Conservation (phyloP, 1,140 invertebrate species). For the Nasonia longicornis region DNA sequence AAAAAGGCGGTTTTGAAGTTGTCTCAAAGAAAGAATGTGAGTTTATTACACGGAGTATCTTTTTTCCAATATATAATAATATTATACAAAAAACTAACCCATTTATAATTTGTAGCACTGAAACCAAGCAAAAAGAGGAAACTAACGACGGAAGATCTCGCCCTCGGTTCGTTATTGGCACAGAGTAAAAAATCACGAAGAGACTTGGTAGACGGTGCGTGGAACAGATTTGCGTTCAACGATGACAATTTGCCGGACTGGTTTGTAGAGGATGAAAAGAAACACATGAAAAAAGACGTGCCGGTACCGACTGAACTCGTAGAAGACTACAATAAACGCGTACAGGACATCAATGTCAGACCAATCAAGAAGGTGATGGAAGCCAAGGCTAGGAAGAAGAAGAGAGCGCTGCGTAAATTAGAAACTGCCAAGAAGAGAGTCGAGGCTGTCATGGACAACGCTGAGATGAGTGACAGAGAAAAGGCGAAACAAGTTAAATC, state of each 20-base stretch:
- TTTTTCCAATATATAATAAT: neutral
- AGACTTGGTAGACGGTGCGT: slow-evolving; percentile 88
- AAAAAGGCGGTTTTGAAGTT: slow-evolving; percentile 77
- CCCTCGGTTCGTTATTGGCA: slow-evolving; percentile 86
- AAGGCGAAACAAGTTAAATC: slow-evolving; percentile 92
- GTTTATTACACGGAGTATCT: slow-evolving; percentile 23
- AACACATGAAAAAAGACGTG: slow-evolving; percentile 84
- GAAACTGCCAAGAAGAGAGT: slow-evolving; percentile 97
- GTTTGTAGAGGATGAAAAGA: slow-evolving; percentile 95
- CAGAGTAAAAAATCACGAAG: slow-evolving; percentile 87
- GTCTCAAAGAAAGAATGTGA: slow-evolving; percentile 73
- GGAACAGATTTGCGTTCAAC: slow-evolving; percentile 91
- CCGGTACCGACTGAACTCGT: slow-evolving; percentile 84
- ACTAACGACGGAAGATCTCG: slow-evolving; percentile 87
- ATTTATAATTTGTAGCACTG: slow-evolving; percentile 54
- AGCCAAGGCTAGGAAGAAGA: slow-evolving; percentile 98
- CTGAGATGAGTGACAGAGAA: slow-evolving; percentile 90
- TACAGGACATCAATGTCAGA: slow-evolving; percentile 91
- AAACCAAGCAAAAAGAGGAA: slow-evolving; percentile 77
- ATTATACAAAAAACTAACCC: neutral
- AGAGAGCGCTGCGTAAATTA: slow-evolving; percentile 84
- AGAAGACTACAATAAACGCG: slow-evolving; percentile 79
- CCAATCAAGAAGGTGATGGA: slow-evolving; percentile 99
- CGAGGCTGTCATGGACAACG: slow-evolving; percentile 90
- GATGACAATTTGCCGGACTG: slow-evolving; percentile 94